Evolutionary conservation across 2,113 vertebrate genomes (phyloP), one percentile per base, ranked within the genome.

Genomic region (Ascaphus truei): DNA sequence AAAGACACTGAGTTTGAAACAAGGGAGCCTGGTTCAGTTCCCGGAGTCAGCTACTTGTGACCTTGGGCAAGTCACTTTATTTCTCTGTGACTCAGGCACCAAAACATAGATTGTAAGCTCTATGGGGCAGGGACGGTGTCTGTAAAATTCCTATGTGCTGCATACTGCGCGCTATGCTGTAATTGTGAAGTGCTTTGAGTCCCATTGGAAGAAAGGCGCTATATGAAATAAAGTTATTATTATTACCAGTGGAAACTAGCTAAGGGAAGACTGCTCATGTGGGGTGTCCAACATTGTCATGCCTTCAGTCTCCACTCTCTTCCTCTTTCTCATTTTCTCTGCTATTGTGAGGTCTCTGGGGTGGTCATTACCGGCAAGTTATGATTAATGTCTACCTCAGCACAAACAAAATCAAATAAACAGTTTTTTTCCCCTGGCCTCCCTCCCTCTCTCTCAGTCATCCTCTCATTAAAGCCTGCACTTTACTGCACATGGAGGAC

Each of bases 321-420:
- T 64, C 36, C 18, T 37, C 48, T 76, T 52, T 65, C 63, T 68
- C 62, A 15, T 4, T 60, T 71, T 65, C 33, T 26, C 23, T 36
- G 20, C 30, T 58, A 39, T 61, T 52, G 11, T 7, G 8, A 11
- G 13, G 15, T 72, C 68, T 53, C 74, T 23, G 18, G 18, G 51
- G 76, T 31, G 37, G 56, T 75, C 72, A 77, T 77, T 77, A 77
- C 43, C 55, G 9, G 57, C 36, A 45, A 47, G 45, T 71, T 43
- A 53, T 63, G 58, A 63, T 77, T 72, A 72, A 73, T 71, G 64
- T 68, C 55, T 51, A 56, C 50, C 71, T 75, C 71, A 77, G 73
- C 76, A 73, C 60, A 72, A 73, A 68, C 62, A 36, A 50, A 55
- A 77, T 45, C 50, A 39, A 62, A 71, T 45, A 41, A 61, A 39